phyloP scores from a whole-genome alignment of 2,888 invertebrate species.

The Leptinotarsa juncta region DNA sequence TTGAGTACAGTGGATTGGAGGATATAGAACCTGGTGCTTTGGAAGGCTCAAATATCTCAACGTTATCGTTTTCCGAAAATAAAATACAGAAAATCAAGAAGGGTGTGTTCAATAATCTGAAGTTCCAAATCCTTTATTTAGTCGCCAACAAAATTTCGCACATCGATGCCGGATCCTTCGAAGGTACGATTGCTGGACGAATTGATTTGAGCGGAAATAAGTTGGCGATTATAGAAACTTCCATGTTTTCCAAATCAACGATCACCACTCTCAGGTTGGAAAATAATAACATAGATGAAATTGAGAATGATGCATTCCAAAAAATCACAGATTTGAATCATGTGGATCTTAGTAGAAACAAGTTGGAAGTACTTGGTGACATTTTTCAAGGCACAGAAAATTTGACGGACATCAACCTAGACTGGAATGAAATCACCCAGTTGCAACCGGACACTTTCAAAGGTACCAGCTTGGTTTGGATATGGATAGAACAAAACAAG shows the following conservation, averaged over 20 bases:
- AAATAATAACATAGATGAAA: slow-evolving; percentile 7
- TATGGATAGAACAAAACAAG: slow-evolving; percentile 17
- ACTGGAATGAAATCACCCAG: neutral
- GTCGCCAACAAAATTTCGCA: neutral
- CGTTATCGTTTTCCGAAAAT: slow-evolving; percentile 7
- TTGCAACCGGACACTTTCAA: neutral
- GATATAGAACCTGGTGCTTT: slow-evolving; percentile 19
- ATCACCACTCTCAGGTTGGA: neutral
- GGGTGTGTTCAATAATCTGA: slow-evolving; percentile 13
- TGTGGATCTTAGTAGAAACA: slow-evolving; percentile 17
- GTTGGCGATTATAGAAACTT: neutral
- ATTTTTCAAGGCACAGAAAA: slow-evolving; percentile 1
- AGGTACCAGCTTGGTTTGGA: neutral
- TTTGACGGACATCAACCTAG: slow-evolving; percentile 15
- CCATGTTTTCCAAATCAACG: slow-evolving; percentile 16
- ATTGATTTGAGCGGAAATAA: slow-evolving; percentile 20
- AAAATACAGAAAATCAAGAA: slow-evolving; percentile 12
- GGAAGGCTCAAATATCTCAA: neutral
- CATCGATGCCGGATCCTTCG: slow-evolving; percentile 24
- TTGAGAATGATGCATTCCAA: slow-evolving; percentile 3
- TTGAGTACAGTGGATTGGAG: neutral
- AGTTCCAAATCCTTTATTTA: neutral
- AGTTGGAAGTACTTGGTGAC: slow-evolving; percentile 15
- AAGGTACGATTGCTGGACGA: neutral
- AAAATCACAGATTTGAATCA: neutral